phyloP scores from a whole-genome alignment of 2,113 vertebrate species.

The Catagonus wagneri region DNA sequence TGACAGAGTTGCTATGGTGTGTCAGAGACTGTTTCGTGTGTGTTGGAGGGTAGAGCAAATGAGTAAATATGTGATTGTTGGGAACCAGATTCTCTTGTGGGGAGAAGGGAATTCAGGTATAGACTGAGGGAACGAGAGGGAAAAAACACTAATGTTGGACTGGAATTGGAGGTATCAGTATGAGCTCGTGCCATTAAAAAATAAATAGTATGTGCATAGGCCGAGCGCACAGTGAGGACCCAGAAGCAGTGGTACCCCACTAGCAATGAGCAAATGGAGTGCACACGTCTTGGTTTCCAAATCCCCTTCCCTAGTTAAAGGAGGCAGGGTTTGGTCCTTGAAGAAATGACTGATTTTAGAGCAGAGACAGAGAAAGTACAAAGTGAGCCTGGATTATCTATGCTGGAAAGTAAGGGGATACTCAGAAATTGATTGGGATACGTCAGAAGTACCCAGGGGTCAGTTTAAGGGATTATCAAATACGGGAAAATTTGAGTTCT shows the following conservation, averaged over 20 bases:
- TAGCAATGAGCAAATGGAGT: not conserved
- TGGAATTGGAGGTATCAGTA: not conserved
- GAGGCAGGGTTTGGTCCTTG: not conserved
- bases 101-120: not conserved
- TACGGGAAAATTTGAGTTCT: not conserved
- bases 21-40: not conserved
- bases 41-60: not conserved
- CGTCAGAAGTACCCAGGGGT: not conserved
- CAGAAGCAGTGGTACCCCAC: not conserved
- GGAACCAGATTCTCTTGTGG: not conserved
- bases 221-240: not conserved
- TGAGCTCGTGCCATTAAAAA: not conserved
- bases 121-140: not conserved
- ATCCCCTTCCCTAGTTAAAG: not conserved
- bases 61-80: not conserved
- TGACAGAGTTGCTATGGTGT: not conserved
- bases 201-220: not conserved
- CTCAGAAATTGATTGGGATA: not conserved
- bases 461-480: not conserved
- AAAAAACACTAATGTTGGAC: not conserved
- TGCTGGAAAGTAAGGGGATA: not conserved
- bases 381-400: not conserved
- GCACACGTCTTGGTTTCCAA: not conserved
- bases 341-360: not conserved
- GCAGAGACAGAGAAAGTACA: not conserved